A percentile compares a stretch with the other conserved stretches of the same genome.
These are phyloP conservation scores for Colletes latitarsis DNA, from an alignment of 1,140 invertebrate species.

Conservation along the genomic window DNA sequence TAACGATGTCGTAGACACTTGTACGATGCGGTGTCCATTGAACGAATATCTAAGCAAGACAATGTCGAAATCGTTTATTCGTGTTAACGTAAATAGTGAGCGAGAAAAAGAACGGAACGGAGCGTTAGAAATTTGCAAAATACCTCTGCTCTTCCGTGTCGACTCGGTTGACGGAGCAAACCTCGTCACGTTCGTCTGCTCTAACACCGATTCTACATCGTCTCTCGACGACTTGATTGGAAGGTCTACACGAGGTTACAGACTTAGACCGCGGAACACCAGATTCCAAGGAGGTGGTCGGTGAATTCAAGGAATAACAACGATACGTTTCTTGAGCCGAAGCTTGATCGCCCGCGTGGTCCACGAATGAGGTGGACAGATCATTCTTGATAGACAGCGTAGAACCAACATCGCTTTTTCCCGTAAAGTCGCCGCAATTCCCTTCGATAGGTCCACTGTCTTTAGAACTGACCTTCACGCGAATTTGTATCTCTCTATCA, in stretches of 20 bases:
- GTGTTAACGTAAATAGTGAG: too few relatives aligned
- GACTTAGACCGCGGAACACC: conserved; percentile 32
- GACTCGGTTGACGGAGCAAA: background rate
- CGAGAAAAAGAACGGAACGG: background rate
- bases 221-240: conserved; percentile 39
- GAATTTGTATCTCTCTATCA: conserved; percentile 1
- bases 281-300: conserved; percentile 9
- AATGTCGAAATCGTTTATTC: background rate
- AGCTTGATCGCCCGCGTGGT: conserved; percentile 25
- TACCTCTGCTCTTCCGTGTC: conserved; percentile 23
- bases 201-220: conserved; percentile 52
- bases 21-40: conserved; percentile 55
- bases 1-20: conserved; percentile 60
- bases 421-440: conserved; percentile 15
- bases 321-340: conserved; percentile 54
- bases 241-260: background rate
- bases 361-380: background rate
- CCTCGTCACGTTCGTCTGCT: background rate
- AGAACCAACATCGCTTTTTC: conserved; percentile 12
- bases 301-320: conserved; percentile 50
- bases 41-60: conserved; percentile 36
- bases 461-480: conserved; percentile 8
- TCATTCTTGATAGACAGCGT: conserved; percentile 29
- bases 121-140: background rate
- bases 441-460: background rate